Base-by-base conservation (phyloP, 2,888 invertebrate genomes). In the Erebia aethiops region DNA sequence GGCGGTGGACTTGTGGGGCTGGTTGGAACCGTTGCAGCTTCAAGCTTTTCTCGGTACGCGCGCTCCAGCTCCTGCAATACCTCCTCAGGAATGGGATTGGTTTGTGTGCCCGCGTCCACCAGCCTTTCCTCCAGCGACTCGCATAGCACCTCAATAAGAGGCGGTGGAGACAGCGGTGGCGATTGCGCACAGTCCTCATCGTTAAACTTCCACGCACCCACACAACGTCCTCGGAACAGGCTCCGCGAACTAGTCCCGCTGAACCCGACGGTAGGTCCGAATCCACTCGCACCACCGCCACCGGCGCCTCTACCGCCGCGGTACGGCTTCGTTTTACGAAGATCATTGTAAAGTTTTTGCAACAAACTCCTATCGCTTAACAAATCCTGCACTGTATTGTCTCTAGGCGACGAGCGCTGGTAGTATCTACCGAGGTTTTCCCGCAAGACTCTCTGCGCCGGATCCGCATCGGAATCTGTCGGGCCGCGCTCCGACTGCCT, bases 291-390 rank as follows among this genome's bases (percentile, higher is more conserved):
- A 58, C 88, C 90, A 67, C 49, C 82, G 51, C 43, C 60, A 11
- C 66, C 77, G 77, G 88, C 86, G 64, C 90, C 86, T 60, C 92
- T 84, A 73, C 86, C 87, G 69, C 90, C 90, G 69, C 91, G 84
- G 76, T 93, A 93, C 51, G 93, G 91, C 78, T 95, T 95, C 41
- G 96, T 94, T 80, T 96, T 95, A 75, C 96, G 93, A 77, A 96
- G 90, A 80, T 96, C 96, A 82, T 96, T 96, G 82, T 96, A 96
- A 46, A 96, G 89, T 84, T 95, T 96, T 84, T 96, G 96, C 67
- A 97, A 89, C 41, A 96, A 92, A 80, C 95, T 95, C 78, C 96
- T 94, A 84, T 97, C 96, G 11, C 96, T 96, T 67, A 97, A 87
- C 66, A 97, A 92, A 79, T 96, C 96, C 67, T 96, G 95, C 77